These are phyloP conservation scores for Hydropotes inermis DNA, from an alignment of 2,113 vertebrate genomes.

Conservation along the genomic window DNA sequence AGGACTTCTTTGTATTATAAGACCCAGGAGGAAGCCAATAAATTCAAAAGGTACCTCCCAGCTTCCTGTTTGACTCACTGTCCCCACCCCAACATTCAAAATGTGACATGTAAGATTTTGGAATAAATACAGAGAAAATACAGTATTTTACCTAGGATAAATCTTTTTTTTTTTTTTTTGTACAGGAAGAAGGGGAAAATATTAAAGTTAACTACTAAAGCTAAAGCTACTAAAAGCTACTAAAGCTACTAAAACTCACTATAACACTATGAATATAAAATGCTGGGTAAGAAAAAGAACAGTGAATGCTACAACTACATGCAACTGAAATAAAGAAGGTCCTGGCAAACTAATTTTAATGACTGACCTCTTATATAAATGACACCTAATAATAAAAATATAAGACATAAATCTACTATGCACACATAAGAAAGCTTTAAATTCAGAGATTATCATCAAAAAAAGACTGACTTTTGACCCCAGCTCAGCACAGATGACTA, in stretches of 20 bases:
- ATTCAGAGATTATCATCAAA: background rate
- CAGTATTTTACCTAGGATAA: background rate
- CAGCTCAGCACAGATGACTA: background rate
- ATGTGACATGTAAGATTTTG: background rate
- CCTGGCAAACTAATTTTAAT: background rate
- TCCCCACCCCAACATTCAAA: background rate
- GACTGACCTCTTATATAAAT: background rate
- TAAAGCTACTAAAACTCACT: background rate
- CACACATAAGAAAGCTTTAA: background rate
- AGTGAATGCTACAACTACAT: background rate
- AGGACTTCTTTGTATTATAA: constrained; percentile 62
- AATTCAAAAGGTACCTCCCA: background rate
- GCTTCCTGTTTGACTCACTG: constrained; percentile 62
- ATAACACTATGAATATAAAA: background rate
- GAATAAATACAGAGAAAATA: constrained; percentile 48
- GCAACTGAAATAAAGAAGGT: background rate
- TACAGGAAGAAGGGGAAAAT: background rate
- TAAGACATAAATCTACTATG: background rate
- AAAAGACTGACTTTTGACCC: background rate
- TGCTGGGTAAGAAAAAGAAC: background rate
- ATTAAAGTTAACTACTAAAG: background rate
- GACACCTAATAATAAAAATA: background rate
- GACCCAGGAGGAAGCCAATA: constrained; percentile 39
- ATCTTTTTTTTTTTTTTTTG: background rate
- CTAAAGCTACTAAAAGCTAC: background rate